Evolutionary conservation across 2,113 vertebrate species (phyloP).

Genomic region (Butastur rufipennis): DNA sequence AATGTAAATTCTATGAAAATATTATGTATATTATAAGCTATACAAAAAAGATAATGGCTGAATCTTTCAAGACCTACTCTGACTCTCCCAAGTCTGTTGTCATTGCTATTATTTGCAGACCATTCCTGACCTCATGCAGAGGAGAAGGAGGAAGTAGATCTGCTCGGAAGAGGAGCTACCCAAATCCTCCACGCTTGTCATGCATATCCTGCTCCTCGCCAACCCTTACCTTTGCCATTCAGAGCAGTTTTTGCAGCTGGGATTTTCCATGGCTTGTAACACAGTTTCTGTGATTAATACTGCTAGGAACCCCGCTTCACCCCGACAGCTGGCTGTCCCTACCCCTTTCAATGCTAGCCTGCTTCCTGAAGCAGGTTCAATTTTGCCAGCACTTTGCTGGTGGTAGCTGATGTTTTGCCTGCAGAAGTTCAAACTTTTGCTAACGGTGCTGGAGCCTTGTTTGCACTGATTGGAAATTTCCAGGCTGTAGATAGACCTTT

Average conservation of each 20-base stretch:
- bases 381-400: background rate
- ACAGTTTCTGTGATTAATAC: background rate
- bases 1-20: background rate
- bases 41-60: background rate
- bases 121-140: background rate
- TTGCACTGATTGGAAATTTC: constrained; percentile 17
- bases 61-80: background rate
- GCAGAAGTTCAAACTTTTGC: background rate
- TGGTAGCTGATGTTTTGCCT: background rate
- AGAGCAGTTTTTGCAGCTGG: background rate
- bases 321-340: background rate
- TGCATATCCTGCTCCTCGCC: background rate
- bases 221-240: background rate
- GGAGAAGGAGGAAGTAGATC: background rate
- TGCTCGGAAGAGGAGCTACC: background rate
- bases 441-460: background rate
- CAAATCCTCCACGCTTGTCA: background rate
- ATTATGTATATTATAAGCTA: background rate
- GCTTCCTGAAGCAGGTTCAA: background rate
- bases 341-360: background rate
- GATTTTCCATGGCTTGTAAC: background rate
- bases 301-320: background rate
- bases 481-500: background rate
- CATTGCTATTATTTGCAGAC: background rate
- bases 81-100: background rate